Evolutionary conservation across 2,797 vertebrate species (phyloP).

Genomic region (Tadarida brasiliensis): DNA sequence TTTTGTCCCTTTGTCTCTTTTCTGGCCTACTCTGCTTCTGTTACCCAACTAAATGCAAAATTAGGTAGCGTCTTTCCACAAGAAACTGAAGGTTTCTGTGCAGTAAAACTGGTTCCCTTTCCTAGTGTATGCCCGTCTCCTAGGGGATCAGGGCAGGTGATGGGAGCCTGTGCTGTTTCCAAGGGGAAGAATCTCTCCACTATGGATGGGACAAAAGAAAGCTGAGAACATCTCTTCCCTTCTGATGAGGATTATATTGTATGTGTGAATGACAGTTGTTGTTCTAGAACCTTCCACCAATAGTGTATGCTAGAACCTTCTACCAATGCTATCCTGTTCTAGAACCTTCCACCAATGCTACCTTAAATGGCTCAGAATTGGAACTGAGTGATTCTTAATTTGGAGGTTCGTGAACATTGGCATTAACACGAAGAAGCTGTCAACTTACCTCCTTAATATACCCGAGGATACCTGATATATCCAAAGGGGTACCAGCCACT

Average conservation of each 20-base stretch:
- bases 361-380: constrained; percentile 11
- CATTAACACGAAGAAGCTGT: neutral
- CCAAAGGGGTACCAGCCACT: neutral
- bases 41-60: neutral
- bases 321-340: neutral
- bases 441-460: neutral
- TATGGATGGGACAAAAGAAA: neutral
- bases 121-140: neutral
- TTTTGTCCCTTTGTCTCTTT: neutral
- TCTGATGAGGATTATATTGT: neutral
- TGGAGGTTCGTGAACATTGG: neutral
- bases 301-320: neutral
- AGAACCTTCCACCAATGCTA: neutral
- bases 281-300: neutral
- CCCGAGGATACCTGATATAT: neutral
- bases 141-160: neutral
- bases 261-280: neutral
- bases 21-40: neutral
- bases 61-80: neutral
- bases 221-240: neutral
- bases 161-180: neutral
- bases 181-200: neutral
- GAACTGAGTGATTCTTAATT: neutral
- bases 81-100: neutral
- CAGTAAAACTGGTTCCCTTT: neutral